These are phyloP conservation scores for Drosophila mimetica DNA, from an alignment of 2,888 invertebrate species.

Conservation along the genomic window DNA sequence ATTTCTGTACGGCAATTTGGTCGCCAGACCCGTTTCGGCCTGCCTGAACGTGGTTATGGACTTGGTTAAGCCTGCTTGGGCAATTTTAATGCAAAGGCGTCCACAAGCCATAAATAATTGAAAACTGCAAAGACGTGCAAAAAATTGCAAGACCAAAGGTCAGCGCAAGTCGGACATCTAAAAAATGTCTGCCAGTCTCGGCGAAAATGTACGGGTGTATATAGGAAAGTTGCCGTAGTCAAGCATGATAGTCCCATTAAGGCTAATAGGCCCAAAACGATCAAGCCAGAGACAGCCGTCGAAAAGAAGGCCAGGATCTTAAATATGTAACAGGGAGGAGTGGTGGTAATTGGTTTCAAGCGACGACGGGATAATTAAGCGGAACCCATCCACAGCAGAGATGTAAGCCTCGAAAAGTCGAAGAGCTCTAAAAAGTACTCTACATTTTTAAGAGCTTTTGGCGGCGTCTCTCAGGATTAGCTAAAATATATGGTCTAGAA, in stretches of 20 bases:
- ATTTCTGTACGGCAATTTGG: conserved; percentile 60
- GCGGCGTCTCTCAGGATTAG: conserved; percentile 4
- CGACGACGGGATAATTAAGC: conserved; percentile 15
- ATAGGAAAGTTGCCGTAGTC: conserved; percentile 57
- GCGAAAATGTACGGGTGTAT: neutral
- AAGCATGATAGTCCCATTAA: conserved; percentile 76
- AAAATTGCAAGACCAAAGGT: conserved; percentile 30
- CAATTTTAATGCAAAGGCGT: conserved; percentile 66
- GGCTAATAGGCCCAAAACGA: conserved; percentile 73
- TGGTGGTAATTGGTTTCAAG: conserved; percentile 1
- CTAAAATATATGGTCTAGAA: conserved; percentile 5
- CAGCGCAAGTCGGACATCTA: conserved; percentile 49
- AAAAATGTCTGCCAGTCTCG: conserved; percentile 6
- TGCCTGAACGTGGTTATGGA: conserved; percentile 15
- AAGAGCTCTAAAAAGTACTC: conserved; percentile 6
- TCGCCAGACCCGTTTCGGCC: conserved; percentile 44
- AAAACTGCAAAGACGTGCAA: conserved; percentile 78
- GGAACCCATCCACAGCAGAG: conserved; percentile 4
- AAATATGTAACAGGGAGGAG: neutral
- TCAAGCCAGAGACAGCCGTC: conserved; percentile 8
- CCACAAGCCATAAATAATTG: conserved; percentile 75
- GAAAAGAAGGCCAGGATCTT: conserved; percentile 1
- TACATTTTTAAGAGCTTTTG: conserved; percentile 6
- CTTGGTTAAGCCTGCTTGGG: conserved; percentile 63
- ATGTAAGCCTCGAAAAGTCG: conserved; percentile 7